Conservation (phyloP, 1,140 invertebrate genomes). For the Stratiolaelaps scimitus region DNA sequence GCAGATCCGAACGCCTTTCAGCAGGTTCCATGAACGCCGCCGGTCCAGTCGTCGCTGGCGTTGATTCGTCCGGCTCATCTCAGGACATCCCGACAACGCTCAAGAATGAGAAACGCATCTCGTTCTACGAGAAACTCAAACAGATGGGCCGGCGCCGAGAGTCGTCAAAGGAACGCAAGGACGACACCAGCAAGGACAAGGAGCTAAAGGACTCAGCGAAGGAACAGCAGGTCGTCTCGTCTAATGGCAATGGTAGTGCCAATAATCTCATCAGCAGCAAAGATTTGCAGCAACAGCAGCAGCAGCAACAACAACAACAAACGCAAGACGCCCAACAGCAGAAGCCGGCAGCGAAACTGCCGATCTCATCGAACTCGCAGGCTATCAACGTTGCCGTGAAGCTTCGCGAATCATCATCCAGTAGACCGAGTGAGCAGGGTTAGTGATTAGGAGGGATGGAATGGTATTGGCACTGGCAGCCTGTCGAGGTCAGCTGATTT, state of each 20-base stretch:
- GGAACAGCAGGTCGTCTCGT: background rate
- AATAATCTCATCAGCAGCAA: background rate
- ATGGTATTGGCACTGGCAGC: too few relatives aligned
- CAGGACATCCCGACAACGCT: constrained; percentile 24
- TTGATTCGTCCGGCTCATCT: constrained; percentile 16
- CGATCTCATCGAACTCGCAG: constrained; percentile 44
- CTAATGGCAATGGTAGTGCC: background rate
- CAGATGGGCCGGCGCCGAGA: constrained; percentile 25
- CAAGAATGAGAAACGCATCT: constrained; percentile 21
- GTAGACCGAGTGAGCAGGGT: constrained; percentile 26
- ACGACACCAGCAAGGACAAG: background rate
- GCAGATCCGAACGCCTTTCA: constrained; percentile 7
- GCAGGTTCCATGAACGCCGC: constrained; percentile 7
- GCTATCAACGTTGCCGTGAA: constrained; percentile 53
- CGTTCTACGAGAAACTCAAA: constrained; percentile 16
- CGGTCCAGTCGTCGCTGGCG: background rate
- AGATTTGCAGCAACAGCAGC: too few relatives aligned
- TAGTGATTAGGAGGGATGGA: background rate
- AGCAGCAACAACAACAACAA: too few relatives aligned
- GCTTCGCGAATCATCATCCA: constrained; percentile 41
- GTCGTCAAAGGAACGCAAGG: constrained; percentile 13
- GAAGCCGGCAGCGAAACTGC: constrained; percentile 3
- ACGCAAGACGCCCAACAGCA: background rate
- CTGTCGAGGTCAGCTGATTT: too few relatives aligned
- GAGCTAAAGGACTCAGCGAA: too few relatives aligned